phyloP scores from a whole-genome alignment of 2,888 invertebrate species.

The Chorisops tibialis region DNA sequence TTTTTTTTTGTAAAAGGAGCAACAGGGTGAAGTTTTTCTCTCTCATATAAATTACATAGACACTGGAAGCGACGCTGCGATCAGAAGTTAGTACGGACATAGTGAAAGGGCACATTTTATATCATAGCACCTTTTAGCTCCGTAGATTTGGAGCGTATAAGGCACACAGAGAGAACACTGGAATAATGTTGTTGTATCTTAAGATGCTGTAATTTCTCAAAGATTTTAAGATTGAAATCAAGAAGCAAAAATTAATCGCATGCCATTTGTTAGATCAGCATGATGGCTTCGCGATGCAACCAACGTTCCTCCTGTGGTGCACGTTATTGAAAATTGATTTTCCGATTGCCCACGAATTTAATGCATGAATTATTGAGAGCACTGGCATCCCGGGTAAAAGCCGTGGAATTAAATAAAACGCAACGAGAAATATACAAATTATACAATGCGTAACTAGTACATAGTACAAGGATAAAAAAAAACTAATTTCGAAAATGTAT shows the following conservation, averaged over 20 bases:
- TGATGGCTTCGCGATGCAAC: conserved; percentile 38
- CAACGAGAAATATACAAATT: too few relatives aligned
- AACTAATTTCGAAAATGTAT: too few relatives aligned
- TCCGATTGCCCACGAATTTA: conserved; percentile 36
- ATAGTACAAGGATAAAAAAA: too few relatives aligned
- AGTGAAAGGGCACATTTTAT: neutral
- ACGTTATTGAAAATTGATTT: conserved; percentile 41
- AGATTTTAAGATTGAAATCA: conserved; percentile 37
- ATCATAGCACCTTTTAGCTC: neutral
- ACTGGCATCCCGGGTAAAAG: too few relatives aligned
- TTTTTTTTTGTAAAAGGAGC: neutral
- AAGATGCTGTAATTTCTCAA: conserved; percentile 13
- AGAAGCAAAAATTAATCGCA: conserved; percentile 39
- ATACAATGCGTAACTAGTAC: too few relatives aligned
- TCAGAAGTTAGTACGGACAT: neutral
- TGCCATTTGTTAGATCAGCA: conserved; percentile 40
- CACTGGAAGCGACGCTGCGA: neutral
- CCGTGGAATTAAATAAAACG: too few relatives aligned
- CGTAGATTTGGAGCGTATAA: neutral
- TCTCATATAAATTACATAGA: neutral
- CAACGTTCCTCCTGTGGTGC: conserved; percentile 38
- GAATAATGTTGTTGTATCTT: conserved; percentile 1
- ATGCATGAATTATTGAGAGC: conserved; percentile 10
- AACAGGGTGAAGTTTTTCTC: neutral
- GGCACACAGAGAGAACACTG: neutral